phyloP scores from a whole-genome alignment of 23 tunicate genomes.

The Clavelina lepadiformis region DNA sequence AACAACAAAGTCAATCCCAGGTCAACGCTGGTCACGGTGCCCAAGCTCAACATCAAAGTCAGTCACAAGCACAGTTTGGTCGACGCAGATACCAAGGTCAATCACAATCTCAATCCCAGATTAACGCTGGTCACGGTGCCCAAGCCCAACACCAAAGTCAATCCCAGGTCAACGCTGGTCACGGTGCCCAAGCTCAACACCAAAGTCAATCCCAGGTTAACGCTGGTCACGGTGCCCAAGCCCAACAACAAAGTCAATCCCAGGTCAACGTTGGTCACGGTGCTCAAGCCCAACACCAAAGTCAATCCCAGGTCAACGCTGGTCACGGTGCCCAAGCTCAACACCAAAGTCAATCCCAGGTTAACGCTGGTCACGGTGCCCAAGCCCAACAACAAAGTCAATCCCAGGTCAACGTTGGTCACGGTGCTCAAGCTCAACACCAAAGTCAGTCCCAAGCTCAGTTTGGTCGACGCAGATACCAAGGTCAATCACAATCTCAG shows the following conservation, averaged over 20 bases:
- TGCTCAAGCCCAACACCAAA: not conserved
- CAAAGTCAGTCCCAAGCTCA: slow-evolving; percentile 13
- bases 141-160: slow-evolving; percentile 26
- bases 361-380: not conserved
- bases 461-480: not conserved
- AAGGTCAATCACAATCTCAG: slow-evolving; percentile 3
- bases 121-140: slow-evolving; percentile 7
- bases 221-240: not conserved
- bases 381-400: slow-evolving; percentile 6
- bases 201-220: slow-evolving; percentile 3
- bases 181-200: not conserved
- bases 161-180: slow-evolving; percentile 7
- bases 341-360: not conserved
- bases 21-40: slow-evolving; percentile 1
- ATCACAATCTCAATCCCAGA: slow-evolving; percentile 2
- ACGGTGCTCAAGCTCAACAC: slow-evolving; percentile 3
- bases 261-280: slow-evolving; percentile 3
- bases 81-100: not conserved
- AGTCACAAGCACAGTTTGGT: slow-evolving; percentile 2
- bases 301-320: not conserved
- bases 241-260: slow-evolving; percentile 6
- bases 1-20: slow-evolving; percentile 19
- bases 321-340: slow-evolving; percentile 1
- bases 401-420: not conserved
- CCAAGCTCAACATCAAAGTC: slow-evolving; percentile 16